Conservation (phyloP, 2,113 vertebrate genomes). For the Myotis brandtii region DNA sequence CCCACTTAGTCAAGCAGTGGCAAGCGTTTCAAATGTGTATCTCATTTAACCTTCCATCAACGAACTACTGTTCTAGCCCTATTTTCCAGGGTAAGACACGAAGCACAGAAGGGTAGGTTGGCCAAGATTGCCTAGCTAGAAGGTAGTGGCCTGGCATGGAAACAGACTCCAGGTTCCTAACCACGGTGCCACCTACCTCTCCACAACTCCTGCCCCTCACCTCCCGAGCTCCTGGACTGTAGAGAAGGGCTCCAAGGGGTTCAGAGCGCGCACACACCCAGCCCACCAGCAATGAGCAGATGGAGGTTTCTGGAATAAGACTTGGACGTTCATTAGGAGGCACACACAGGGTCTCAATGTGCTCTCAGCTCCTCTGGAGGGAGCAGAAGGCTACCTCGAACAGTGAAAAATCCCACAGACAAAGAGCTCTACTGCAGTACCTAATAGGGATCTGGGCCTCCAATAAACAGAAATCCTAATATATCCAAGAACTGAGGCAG, state of each 20-base stretch:
- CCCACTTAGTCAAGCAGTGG: neutral
- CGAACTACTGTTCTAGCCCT: neutral
- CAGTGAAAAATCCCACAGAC: neutral
- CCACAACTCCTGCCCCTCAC: neutral
- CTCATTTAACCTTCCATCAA: neutral
- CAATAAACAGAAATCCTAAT: neutral
- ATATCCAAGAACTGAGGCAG: neutral
- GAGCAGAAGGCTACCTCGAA: neutral
- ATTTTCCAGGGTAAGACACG: neutral
- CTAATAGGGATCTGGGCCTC: neutral
- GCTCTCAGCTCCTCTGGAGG: neutral
- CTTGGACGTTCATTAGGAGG: neutral
- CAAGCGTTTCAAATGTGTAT: neutral
- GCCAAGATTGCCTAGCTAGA: neutral
- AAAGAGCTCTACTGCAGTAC: neutral
- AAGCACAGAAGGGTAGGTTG: neutral
- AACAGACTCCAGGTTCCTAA: neutral
- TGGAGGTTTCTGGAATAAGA: neutral
- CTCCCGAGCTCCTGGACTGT: fast-evolving
- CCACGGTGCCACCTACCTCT: neutral
- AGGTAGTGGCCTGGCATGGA: neutral
- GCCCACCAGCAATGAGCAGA: neutral
- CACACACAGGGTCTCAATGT: neutral
- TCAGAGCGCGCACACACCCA: neutral
- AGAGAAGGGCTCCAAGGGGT: neutral